Conservation (phyloP, 2,797 vertebrate genomes). For the Neosilurus hyrtlii region DNA sequence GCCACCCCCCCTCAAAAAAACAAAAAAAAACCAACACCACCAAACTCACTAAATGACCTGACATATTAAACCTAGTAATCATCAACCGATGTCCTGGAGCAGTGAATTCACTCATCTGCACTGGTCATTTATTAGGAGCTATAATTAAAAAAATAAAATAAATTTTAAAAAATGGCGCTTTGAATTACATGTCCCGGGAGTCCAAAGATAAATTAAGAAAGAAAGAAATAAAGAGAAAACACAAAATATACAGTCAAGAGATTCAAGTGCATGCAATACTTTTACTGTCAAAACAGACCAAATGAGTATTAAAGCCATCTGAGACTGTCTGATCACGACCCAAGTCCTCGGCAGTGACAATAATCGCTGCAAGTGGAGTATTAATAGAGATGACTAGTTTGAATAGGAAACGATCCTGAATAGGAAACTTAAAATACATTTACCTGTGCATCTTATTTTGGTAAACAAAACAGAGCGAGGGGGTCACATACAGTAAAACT, state of each 20-base stretch:
- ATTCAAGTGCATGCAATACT: not conserved
- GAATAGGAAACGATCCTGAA: not conserved
- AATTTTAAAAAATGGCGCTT: no score
- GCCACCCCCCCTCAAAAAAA: no score
- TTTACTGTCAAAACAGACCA: not conserved
- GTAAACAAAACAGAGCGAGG: constrained; percentile 28
- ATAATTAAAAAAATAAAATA: not conserved
- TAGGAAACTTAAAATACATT: not conserved
- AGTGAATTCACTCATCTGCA: not conserved
- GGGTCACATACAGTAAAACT: constrained; percentile 59
- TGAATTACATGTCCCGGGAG: not conserved
- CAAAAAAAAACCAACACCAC: not conserved
- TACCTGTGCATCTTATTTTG: constrained; percentile 39
- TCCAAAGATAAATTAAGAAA: not conserved
- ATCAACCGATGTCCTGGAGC: not conserved
- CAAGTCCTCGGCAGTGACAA: not conserved
- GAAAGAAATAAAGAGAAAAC: not conserved
- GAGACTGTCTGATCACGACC: not conserved
- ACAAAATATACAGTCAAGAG: constrained; percentile 2
- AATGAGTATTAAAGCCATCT: not conserved
- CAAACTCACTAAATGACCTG: not conserved
- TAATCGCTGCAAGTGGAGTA: no score
- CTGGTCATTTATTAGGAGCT: not conserved
- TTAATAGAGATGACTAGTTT: not conserved
- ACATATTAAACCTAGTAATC: not conserved